Base-by-base conservation (phyloP, 1,140 invertebrate genomes). In the Bicyclus anynana region DNA sequence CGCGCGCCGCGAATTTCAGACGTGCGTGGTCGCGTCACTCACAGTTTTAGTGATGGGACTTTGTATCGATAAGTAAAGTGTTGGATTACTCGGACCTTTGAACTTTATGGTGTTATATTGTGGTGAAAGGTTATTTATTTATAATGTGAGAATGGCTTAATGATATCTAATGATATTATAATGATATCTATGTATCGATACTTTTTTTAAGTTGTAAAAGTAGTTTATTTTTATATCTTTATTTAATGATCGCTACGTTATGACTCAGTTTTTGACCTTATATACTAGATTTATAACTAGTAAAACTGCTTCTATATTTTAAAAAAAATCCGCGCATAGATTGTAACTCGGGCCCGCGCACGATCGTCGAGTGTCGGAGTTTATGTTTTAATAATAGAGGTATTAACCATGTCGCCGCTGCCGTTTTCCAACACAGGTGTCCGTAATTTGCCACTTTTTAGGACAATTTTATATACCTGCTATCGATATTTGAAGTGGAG, bases 331-430 rank as follows among this genome's bases (percentile, higher is more conserved):
- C 52, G 53, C 52, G 40, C 50, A 23, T 46, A 49, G 23, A 29
- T 21, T 37, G 13, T 58, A 40, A 44, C 54, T 61, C 55, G 63
- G 50, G 52, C 44, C 47, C 54, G 51, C 50, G 33, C 5, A 37
- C 42, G 50, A 13, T 47, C 6, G 51, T 47, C 55, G 55, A 59
- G 51, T 63, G 46, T 42, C 37, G 38, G 52, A 52, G 65, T 76
- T 68, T 73, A 69, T 71, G 67, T 70, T 69, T 72, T 76, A 76
- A 73, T 73, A 73, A 73, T 69, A 64, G 67, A 64, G 69, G 67
- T 65, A 70, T 76, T 71, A 73, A 63, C 64, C 62, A 59, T 48
- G 56, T 53, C 52, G 56, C 26, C 61, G 37, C 53, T 51, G 35
- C 48, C 49, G 38, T 27, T 20, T 14, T 5, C 48, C 48, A 20